Conservation (phyloP, 2,797 vertebrate species). For the Oryzias dopingdopingensis region DNA sequence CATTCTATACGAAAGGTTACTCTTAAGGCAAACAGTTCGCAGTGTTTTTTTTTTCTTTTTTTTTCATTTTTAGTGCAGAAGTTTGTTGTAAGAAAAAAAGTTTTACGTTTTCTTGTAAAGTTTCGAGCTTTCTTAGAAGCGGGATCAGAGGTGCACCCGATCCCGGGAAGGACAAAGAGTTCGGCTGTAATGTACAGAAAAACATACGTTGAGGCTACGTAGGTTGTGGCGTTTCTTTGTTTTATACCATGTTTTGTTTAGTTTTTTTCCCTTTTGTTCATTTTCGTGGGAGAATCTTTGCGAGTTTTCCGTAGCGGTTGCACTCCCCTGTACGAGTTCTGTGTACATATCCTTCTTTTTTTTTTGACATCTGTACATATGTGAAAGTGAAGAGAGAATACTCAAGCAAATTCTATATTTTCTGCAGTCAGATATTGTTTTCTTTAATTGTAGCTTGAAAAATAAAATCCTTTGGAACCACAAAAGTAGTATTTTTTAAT, state of each 20-base stretch:
- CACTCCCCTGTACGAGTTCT: constrained; percentile 65
- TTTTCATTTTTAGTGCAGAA: constrained; percentile 50
- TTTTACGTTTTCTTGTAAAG: constrained; percentile 57
- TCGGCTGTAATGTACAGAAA: constrained; percentile 77
- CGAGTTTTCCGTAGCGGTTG: constrained; percentile 71
- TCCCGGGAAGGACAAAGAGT: constrained; percentile 66
- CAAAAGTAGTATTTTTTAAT: constrained; percentile 15
- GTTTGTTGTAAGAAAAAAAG: constrained; percentile 59
- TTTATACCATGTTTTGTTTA: constrained; percentile 50
- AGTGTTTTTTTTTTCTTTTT: constrained; percentile 20
- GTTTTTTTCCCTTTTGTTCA: constrained; percentile 29
- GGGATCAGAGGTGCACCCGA: constrained; percentile 50
- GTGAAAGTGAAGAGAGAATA: constrained; percentile 81
- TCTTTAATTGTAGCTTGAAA: constrained; percentile 84
- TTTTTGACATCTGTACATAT: constrained; percentile 84
- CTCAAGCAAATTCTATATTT: constrained; percentile 85
- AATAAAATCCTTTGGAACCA: constrained; percentile 80
- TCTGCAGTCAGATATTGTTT: constrained; percentile 83
- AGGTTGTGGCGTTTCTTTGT: constrained; percentile 63
- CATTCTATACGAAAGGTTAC: constrained; percentile 30
- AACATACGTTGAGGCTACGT: constrained; percentile 64
- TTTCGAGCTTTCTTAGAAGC: constrained; percentile 68
- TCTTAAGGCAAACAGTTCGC: constrained; percentile 36
- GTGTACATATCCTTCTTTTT: constrained; percentile 81
- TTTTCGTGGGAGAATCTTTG: constrained; percentile 63